phyloP scores from a whole-genome alignment of 2,888 invertebrate genomes.

The Eupithecia subfuscata region DNA sequence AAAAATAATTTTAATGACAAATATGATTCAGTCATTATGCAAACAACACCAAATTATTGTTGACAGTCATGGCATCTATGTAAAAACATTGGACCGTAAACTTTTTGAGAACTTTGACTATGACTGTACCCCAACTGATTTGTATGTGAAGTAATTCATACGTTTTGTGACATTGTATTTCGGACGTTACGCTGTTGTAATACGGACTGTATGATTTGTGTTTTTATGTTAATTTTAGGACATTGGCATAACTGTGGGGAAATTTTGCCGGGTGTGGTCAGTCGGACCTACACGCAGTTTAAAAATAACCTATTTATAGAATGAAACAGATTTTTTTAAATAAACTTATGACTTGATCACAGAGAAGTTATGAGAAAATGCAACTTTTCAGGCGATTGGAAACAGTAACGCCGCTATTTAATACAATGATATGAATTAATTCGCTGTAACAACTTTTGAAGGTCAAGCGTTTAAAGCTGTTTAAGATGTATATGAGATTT shows the following conservation, averaged over 20 bases:
- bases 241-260: slow-evolving; percentile 35
- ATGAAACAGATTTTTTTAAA: not conserved
- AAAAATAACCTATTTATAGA: not conserved
- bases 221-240: slow-evolving; percentile 44
- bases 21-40: too few species aligned
- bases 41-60: too few species aligned
- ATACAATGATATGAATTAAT: not conserved
- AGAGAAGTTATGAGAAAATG: not conserved
- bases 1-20: too few species aligned
- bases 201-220: slow-evolving; percentile 30
- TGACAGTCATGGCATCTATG: not conserved
- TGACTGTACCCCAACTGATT: slow-evolving; percentile 21
- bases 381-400: not conserved
- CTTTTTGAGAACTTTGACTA: not conserved
- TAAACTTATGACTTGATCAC: not conserved
- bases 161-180: slow-evolving; percentile 25
- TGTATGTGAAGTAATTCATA: slow-evolving; percentile 27
- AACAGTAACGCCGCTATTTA: too few species aligned
- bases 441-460: not conserved
- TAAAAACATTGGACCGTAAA: not conserved
- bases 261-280: slow-evolving; percentile 39
- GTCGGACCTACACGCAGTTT: slow-evolving; percentile 20
- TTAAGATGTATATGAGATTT: not conserved
- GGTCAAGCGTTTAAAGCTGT: not conserved
- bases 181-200: slow-evolving; percentile 27